Evolutionary conservation across 2,888 invertebrate genomes (phyloP).

Genomic region (Trissolcus brochymenae): DNA sequence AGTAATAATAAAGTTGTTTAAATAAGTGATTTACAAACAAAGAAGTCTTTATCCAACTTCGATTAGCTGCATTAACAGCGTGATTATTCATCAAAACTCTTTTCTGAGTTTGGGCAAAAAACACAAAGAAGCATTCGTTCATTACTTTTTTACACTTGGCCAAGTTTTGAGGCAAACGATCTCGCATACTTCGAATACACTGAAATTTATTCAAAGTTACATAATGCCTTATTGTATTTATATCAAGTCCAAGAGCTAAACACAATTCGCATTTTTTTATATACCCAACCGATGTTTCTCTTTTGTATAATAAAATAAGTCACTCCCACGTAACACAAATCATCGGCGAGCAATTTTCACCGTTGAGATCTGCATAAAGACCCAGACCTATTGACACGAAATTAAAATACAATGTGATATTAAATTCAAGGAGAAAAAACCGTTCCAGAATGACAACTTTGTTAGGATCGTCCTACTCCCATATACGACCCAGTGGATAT

Average conservation of each 20-base stretch:
- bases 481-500: constrained; percentile 19
- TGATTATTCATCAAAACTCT: constrained; percentile 7
- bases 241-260: constrained; percentile 25
- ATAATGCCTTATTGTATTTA: constrained; percentile 50
- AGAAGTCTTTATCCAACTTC: neutral
- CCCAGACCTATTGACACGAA: constrained; percentile 47
- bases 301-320: constrained; percentile 34
- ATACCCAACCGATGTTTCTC: constrained; percentile 13
- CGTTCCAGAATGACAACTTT: constrained; percentile 44
- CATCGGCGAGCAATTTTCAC: constrained; percentile 19
- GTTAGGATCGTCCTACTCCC: constrained; percentile 31
- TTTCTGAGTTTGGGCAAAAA: neutral
- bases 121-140: constrained; percentile 8
- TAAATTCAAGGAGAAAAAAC: constrained; percentile 19
- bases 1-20: neutral
- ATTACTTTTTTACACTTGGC: constrained; percentile 29
- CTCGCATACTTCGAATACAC: constrained; percentile 17
- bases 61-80: neutral
- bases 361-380: constrained; percentile 30
- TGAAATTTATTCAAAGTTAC: constrained; percentile 38
- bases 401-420: constrained; percentile 49
- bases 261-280: constrained; percentile 28
- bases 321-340: constrained; percentile 37
- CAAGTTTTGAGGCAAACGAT: constrained; percentile 19
- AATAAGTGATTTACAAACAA: neutral